These are phyloP conservation scores for Aurelia sp. DNA, from an alignment of 30 jellyfish, hydroid and myxozoan species.

Conservation along the genomic window DNA sequence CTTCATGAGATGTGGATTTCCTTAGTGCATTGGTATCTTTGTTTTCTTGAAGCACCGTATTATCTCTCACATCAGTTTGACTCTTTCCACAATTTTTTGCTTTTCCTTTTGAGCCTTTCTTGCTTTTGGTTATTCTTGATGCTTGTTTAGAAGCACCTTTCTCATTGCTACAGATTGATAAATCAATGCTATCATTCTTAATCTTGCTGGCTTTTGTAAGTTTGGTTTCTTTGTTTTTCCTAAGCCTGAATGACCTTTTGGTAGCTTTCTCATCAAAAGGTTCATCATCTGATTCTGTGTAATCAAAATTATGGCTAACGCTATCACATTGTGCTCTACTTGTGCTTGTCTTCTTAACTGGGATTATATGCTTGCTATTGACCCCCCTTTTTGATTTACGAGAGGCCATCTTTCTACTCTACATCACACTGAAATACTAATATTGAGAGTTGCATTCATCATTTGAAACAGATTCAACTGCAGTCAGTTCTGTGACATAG, in stretches of 20 bases:
- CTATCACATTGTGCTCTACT: background rate
- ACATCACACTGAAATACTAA: no score
- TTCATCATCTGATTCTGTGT: conserved; percentile 44
- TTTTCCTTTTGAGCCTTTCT: background rate
- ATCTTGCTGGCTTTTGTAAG: background rate
- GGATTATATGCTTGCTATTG: no score
- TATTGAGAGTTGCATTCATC: no score
- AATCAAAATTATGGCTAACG: conserved; percentile 27
- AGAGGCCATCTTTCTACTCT: no score
- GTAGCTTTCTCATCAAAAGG: conserved; percentile 47
- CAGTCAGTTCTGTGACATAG: no score
- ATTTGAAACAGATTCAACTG: no score
- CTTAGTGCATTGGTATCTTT: background rate
- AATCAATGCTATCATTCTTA: no score
- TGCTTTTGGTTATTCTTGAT: background rate
- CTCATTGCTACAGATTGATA: no score
- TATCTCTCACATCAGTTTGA: background rate
- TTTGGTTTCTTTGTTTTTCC: background rate
- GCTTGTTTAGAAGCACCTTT: background rate
- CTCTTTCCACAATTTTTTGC: background rate
- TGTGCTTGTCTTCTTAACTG: background rate
- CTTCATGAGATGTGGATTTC: background rate
- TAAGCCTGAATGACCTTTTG: conserved; percentile 9
- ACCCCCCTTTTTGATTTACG: no score
- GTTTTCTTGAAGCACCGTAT: background rate